Evolutionary conservation across 2,888 invertebrate genomes (phyloP).

Genomic region (Camponotus fellah): DNA sequence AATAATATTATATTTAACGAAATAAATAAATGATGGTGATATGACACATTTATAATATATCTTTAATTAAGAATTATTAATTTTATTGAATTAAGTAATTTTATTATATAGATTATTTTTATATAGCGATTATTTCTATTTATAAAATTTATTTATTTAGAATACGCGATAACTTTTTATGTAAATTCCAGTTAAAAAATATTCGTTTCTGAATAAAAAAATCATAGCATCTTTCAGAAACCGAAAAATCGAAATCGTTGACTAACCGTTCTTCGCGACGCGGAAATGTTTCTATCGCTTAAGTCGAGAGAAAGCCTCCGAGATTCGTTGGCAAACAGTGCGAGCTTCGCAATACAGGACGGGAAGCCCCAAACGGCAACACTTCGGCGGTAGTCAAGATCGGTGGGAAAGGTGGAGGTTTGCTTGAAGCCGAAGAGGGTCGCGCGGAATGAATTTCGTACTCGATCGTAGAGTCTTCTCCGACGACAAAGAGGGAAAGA

Average conservation of each 20-base stretch:
- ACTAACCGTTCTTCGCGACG: constrained; percentile 53
- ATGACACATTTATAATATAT: neutral
- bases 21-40: neutral
- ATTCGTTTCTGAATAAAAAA: neutral
- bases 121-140: neutral
- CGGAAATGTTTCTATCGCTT: constrained; percentile 46
- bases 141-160: constrained; percentile 1
- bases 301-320: constrained; percentile 73
- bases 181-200: neutral
- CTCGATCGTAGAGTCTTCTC: constrained; percentile 79
- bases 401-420: constrained; percentile 57
- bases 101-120: neutral
- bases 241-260: constrained; percentile 21
- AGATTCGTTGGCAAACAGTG: constrained; percentile 74
- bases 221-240: neutral
- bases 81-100: constrained; percentile 6
- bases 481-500: constrained; percentile 54
- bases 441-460: constrained; percentile 79
- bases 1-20: constrained; percentile 1
- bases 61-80: neutral
- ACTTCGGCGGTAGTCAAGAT: constrained; percentile 73
- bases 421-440: constrained; percentile 60
- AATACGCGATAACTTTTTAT: neutral
- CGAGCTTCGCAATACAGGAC: constrained; percentile 65
- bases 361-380: constrained; percentile 81